Evolutionary conservation across 2,888 invertebrate genomes (phyloP).

Genomic region (Drosophila ustulata): DNA sequence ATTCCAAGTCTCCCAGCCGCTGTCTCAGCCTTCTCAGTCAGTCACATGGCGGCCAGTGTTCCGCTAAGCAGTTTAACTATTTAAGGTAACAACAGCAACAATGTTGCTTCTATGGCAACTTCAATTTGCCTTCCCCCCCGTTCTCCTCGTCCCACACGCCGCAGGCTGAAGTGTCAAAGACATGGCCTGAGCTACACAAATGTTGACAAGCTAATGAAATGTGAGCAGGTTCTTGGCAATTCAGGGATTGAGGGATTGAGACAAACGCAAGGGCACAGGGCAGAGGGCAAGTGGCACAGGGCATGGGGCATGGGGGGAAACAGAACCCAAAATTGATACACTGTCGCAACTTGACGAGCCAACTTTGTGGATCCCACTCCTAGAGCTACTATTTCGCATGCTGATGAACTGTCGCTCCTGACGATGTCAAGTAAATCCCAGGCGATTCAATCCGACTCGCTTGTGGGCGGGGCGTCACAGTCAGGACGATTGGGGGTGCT

Average conservation of each 20-base stretch:
- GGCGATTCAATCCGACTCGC: constrained; percentile 43
- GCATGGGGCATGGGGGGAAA: not conserved
- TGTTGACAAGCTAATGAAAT: constrained; percentile 81
- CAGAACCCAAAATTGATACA: constrained; percentile 73
- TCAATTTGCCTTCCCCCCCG: constrained; percentile 46
- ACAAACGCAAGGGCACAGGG: not conserved
- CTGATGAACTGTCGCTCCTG: constrained; percentile 61
- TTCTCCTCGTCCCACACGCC: constrained; percentile 40
- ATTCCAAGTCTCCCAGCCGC: constrained; percentile 10
- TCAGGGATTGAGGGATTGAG: constrained; percentile 12
- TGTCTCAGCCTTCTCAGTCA: not conserved
- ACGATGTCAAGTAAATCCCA: constrained; percentile 63
- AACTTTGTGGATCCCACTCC: constrained; percentile 13
- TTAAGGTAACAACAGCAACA: constrained; percentile 68
- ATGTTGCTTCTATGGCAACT: constrained; percentile 68
- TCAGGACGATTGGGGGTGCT: constrained; percentile 8
- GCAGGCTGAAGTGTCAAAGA: constrained; percentile 79
- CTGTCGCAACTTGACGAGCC: constrained; percentile 46
- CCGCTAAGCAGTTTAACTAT: constrained; percentile 80
- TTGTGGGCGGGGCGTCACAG: not conserved
- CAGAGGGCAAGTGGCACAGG: not conserved
- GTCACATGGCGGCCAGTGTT: constrained; percentile 34
- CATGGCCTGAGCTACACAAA: constrained; percentile 71
- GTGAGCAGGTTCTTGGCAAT: constrained; percentile 65
- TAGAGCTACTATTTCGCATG: constrained; percentile 9